Evolutionary conservation across 23 tunicate genomes (phyloP).

Genomic region (Oikopleura vanhoeffeni): DNA sequence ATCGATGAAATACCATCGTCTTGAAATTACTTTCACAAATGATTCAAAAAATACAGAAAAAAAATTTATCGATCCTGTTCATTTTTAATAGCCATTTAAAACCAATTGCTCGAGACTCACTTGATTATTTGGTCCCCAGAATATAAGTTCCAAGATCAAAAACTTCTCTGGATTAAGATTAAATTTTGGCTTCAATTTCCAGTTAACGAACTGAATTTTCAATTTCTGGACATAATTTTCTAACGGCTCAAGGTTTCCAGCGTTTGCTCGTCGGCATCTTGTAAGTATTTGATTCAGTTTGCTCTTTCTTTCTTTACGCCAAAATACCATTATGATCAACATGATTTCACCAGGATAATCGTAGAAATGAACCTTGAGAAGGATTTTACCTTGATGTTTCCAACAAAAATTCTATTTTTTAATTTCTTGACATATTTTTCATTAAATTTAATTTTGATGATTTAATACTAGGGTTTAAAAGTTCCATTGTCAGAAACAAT

Average conservation of each 20-base stretch:
- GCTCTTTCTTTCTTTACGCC: not conserved
- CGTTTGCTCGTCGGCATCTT: not conserved
- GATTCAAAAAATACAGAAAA: too few relatives aligned
- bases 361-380: not conserved
- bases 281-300: not conserved
- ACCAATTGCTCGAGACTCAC: not conserved
- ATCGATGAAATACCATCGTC: too few relatives aligned
- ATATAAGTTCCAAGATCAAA: not conserved
- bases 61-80: too few relatives aligned
- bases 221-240: not conserved
- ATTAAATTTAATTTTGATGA: too few relatives aligned
- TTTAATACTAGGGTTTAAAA: too few relatives aligned
- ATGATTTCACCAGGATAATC: not conserved
- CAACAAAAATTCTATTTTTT: too few relatives aligned
- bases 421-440: too few relatives aligned
- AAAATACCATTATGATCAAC: not conserved
- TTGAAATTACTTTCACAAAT: too few relatives aligned
- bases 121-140: constrained; percentile 14
- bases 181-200: not conserved
- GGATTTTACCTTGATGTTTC: too few relatives aligned
- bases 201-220: too few relatives aligned
- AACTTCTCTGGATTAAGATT: not conserved
- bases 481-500: too few relatives aligned
- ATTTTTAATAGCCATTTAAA: constrained; percentile 3
- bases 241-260: not conserved